Base-by-base conservation (phyloP, 2,888 invertebrate species). In the Siphlonurus alternatus region DNA sequence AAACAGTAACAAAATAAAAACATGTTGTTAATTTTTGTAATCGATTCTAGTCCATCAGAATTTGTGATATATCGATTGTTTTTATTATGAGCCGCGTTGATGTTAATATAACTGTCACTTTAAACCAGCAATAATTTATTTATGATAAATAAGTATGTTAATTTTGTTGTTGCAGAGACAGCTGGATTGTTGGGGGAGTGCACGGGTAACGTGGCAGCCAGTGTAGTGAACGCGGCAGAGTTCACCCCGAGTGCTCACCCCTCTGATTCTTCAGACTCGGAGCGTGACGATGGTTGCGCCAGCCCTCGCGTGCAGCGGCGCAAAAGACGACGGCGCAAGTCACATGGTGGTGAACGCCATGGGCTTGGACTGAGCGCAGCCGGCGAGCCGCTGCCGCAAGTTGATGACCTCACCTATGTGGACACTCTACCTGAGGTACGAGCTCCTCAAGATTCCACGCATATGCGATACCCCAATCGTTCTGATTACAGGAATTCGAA, bases 341-440 rank as follows among this genome's bases (percentile, higher is more conserved):
- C 64, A 10, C 61, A 61, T 2, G 53, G 64, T 61, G 67, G 63
- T 62, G 67, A 62, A 65, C 66, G 64, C 38, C n/a, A 10, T 2
- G 59, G 63, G 1, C 15, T 54, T 23, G 56, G 23, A 7, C 59
- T 25, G 23, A 56, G 63, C 5, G 25, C 63, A n/a, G 63, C n/a
- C 20, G 63, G 53, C 70, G 72, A 25, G 74, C 77, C 61, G 73
- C 74, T 63, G 71, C 77, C 20, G 77, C 78, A 79, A 66, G 71
- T 77, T 51, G 86, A 87, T 70, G 89, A 89, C 72, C 78, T 90
- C 63, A 84, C 87, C 15, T 91, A 92, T 72, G 83, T 89, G 53
- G 92, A 92, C 74, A 91, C 89, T 1, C 76, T 93, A 70, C 92
- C 92, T 2, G 92, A 93, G 84, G 91, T 91, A 73, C 66, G 68